Evolutionary conservation across 2,113 vertebrate genomes (phyloP), one percentile per base, ranked within the genome.

Genomic region (Hyla sarda): DNA sequence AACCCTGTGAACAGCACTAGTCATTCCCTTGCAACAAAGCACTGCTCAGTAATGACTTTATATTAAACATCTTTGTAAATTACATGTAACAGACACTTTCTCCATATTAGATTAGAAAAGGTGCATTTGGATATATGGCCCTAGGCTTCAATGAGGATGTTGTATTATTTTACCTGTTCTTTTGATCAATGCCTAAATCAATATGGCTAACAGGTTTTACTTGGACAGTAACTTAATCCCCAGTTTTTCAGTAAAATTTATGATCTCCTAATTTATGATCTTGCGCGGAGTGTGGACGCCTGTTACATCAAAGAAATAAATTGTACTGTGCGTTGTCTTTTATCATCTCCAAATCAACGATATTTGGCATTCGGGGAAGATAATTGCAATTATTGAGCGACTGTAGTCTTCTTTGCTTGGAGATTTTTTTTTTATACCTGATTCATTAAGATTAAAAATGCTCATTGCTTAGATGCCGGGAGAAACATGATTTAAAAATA

Each of bases 301-400:
- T 58, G 30, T 79, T 79, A 47, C 81, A 54, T 69, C 25, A 73
- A 73, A 83, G 67, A 83, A 54, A 83, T 52, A 83, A 83, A 82
- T 71, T 69, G 62, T 71, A 28, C 81, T 9, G 5, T 54, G 62
- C 13, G 28, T 82, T 14, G 41, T 50, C 65, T 19, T 65, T 71
- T 82, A 82, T 23, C 25, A 82, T 48, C 62, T 71, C 0, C 25
- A 82, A 52, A 52, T 71, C 25, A 65, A 82, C 28, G 17, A 34
- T 82, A 34, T 82, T 82, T 69, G 41, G 25, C 45, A 69, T 82
- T 19, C 19, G 34, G 13, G 41, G 12, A 82, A 82, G 65, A 82
- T 82, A 69, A 69, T 82, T 69, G 80, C 80, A 82, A 82, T 82
- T 82, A 71, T 50, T 82, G 81, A 69, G 65, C 65, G 30, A 82